phyloP scores from a whole-genome alignment of 2,797 vertebrate species.

The Crenichthys baileyi region DNA sequence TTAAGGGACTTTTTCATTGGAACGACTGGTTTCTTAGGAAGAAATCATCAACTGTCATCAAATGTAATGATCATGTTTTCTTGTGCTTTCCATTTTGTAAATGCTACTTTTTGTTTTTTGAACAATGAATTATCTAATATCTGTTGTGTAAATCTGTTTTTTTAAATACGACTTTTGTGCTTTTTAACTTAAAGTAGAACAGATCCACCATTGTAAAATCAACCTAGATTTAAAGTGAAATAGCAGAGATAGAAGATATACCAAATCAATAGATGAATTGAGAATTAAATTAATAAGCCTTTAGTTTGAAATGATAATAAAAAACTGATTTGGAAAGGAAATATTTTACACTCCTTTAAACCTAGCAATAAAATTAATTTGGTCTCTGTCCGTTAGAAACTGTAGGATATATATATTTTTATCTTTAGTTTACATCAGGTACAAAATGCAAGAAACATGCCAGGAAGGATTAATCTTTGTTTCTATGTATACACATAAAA shows the following conservation, averaged over 20 bases:
- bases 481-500: background rate
- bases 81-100: constrained; percentile 36
- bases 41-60: background rate
- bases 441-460: background rate
- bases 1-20: background rate
- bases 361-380: background rate
- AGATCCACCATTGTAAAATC: background rate
- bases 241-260: background rate
- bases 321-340: background rate
- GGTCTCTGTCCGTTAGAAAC: background rate
- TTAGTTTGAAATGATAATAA: background rate
- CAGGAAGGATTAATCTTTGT: background rate
- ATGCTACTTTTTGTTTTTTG: constrained; percentile 39
- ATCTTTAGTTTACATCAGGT: background rate
- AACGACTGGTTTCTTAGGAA: background rate
- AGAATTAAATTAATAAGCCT: background rate
- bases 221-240: background rate
- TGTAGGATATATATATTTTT: background rate
- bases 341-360: background rate
- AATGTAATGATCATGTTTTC: constrained; percentile 8
- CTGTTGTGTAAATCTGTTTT: background rate
- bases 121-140: background rate
- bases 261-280: background rate
- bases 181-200: background rate
- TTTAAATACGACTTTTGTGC: background rate